Evolutionary conservation across 2,888 invertebrate genomes (phyloP).

Genomic region (Xestia ashworthii): DNA sequence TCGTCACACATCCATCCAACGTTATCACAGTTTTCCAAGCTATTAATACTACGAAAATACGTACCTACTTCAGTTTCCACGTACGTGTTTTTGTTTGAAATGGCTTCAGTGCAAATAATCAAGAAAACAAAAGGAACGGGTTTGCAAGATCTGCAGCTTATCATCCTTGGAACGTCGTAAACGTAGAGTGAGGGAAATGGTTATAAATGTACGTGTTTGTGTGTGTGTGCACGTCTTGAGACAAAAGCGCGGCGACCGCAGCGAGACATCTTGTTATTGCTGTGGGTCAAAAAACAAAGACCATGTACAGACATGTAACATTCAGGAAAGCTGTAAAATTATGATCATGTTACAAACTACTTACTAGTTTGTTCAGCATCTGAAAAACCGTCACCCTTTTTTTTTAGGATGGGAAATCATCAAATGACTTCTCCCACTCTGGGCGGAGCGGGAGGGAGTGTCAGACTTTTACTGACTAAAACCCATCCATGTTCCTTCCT

Average conservation of each 20-base stretch:
- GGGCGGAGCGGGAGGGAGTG: too few relatives aligned
- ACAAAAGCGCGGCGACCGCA: neutral
- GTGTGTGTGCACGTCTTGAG: neutral
- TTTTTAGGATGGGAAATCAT: too few relatives aligned
- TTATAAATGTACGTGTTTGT: neutral
- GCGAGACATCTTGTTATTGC: too few relatives aligned
- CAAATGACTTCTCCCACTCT: too few relatives aligned
- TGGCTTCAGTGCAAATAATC: neutral
- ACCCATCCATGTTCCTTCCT: too few relatives aligned
- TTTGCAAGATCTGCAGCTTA: slow-evolving; percentile 9
- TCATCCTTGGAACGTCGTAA: slow-evolving; percentile 14
- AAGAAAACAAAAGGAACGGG: slow-evolving; percentile 7
- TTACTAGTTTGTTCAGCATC: neutral
- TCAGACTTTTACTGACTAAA: too few relatives aligned
- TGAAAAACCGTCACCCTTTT: too few relatives aligned
- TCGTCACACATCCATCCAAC: neutral
- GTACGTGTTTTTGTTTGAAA: neutral
- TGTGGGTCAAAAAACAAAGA: neutral
- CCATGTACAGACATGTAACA: neutral
- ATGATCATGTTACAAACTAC: neutral
- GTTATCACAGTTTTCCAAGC: neutral
- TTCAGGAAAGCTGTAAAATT: neutral
- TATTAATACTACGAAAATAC: neutral
- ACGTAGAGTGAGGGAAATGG: slow-evolving; percentile 12
- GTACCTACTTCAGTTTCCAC: neutral